Conservation (phyloP, 2,888 invertebrate species). For the Acanthoscelides obtectus region DNA sequence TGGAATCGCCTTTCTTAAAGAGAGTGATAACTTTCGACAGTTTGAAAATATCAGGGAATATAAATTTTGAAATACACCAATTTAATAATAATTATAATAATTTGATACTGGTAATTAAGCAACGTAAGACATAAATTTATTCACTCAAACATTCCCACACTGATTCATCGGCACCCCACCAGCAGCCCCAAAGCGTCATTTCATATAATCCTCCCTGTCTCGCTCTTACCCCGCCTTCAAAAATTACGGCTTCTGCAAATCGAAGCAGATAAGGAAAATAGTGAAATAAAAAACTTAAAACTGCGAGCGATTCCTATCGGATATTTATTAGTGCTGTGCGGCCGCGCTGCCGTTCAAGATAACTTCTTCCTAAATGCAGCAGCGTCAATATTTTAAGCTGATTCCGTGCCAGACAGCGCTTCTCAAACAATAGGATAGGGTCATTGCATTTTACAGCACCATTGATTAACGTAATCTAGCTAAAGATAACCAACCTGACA, state of each 20-base stretch:
- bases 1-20: too few relatives aligned
- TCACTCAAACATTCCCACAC: background rate
- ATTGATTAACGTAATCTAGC: too few relatives aligned
- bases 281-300: constrained; percentile 36
- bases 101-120: too few relatives aligned
- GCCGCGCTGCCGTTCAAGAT: constrained; percentile 32
- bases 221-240: background rate
- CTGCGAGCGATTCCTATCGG: constrained; percentile 38
- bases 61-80: too few relatives aligned
- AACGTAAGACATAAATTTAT: too few relatives aligned
- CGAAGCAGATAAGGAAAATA: constrained; percentile 31
- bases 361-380: constrained; percentile 41
- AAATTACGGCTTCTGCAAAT: constrained; percentile 26
- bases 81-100: too few relatives aligned
- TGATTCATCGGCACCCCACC: background rate
- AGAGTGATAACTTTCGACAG: too few relatives aligned
- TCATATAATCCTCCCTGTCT: background rate
- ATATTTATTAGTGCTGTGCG: constrained; percentile 47
- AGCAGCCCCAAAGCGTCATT: background rate
- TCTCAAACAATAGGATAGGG: constrained; percentile 22
- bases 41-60: too few relatives aligned
- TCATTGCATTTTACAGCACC: too few relatives aligned
- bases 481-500: too few relatives aligned
- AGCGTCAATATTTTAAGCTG: constrained; percentile 37
- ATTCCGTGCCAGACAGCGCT: constrained; percentile 18